Conservation (phyloP, 2,113 vertebrate genomes). For the Campylomormyrus tamandua region DNA sequence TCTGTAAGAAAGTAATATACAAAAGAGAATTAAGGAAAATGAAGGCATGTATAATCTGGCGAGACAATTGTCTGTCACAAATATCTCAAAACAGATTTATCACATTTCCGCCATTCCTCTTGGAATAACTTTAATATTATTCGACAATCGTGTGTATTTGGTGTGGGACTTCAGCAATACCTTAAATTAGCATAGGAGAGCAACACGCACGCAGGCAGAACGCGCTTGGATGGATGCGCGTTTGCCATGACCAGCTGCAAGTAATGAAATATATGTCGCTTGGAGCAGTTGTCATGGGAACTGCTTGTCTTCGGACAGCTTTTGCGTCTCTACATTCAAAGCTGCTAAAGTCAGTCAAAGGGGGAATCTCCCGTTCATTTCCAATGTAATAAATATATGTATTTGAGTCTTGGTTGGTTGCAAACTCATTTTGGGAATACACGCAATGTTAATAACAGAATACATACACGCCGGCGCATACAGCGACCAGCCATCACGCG, state of each 20-base stretch:
- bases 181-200: background rate
- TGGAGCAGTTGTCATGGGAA: slow-evolving; percentile 8
- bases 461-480: background rate
- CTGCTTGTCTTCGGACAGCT: background rate
- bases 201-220: background rate
- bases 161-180: background rate
- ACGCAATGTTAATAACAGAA: background rate
- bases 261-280: background rate
- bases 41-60: background rate
- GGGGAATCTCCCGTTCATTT: background rate
- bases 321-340: background rate
- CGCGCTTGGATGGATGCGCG: background rate
- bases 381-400: background rate
- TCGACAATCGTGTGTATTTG: background rate
- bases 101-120: background rate
- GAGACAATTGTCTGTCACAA: background rate
- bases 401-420: background rate
- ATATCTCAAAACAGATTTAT: background rate
- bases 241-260: background rate
- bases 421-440: background rate
- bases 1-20: slow-evolving; percentile 47
- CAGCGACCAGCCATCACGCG: background rate
- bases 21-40: background rate
- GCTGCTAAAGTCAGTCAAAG: background rate
- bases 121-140: background rate